A percentile compares a stretch with the other conserved stretches of the same genome.
Evolutionary conservation across 2,113 vertebrate species (phyloP).

Genomic region (Dasyprocta punctata): DNA sequence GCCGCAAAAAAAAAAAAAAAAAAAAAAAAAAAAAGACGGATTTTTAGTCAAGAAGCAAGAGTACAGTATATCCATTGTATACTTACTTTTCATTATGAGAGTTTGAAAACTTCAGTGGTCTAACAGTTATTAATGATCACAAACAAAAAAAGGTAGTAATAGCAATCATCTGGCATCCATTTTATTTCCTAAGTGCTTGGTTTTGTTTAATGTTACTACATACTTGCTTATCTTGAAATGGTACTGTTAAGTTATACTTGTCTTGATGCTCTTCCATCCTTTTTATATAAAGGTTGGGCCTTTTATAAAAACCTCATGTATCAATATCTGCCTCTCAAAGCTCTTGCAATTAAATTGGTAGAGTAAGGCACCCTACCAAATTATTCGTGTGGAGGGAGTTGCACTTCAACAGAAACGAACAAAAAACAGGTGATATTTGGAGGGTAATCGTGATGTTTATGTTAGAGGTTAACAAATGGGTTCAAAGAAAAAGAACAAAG

Average conservation of each 20-base stretch:
- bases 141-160: not conserved
- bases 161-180: not conserved
- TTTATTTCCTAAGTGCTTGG: not conserved
- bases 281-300: not conserved
- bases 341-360: not conserved
- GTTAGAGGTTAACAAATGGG: not conserved
- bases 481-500: not conserved
- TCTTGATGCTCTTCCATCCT: not conserved
- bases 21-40: too few species aligned
- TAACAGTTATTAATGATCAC: not conserved
- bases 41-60: not conserved
- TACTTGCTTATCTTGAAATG: not conserved
- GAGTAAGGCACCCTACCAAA: not conserved
- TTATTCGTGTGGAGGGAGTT: not conserved
- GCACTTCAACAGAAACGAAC: conserved; percentile 28
- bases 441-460: not conserved
- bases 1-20: too few species aligned
- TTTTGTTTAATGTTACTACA: not conserved
- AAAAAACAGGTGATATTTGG: not conserved
- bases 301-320: not conserved
- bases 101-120: not conserved
- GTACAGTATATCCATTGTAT: not conserved
- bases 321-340: not conserved
- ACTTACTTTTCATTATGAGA: conserved; percentile 3
- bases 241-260: not conserved